Conservation (phyloP, 2,888 invertebrate genomes). For the Polymixis flavicincta region DNA sequence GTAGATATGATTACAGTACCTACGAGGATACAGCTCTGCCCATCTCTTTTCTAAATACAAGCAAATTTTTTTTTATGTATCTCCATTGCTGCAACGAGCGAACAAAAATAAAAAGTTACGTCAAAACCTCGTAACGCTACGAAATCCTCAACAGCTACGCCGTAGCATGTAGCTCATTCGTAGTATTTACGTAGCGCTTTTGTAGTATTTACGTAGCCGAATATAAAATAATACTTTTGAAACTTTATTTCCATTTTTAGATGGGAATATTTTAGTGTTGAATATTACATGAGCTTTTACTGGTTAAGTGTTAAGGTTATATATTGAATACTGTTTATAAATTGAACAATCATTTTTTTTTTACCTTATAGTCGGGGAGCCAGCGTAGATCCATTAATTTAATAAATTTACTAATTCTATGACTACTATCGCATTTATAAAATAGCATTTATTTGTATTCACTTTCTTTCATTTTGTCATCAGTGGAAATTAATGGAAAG, state of each 20-base stretch:
- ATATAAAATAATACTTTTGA: conserved; percentile 60
- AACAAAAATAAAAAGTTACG: conserved; percentile 40
- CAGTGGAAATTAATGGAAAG: too few species aligned
- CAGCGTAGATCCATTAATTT: neutral
- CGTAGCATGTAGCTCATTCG: conserved; percentile 61
- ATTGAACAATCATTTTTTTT: too few species aligned
- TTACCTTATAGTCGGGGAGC: neutral
- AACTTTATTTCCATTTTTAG: conserved; percentile 46
- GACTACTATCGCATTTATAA: too few species aligned
- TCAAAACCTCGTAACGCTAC: conserved; percentile 58
- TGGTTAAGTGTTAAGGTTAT: neutral
- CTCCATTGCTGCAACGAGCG: neutral
- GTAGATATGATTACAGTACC: neutral
- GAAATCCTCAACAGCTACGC: conserved; percentile 56
- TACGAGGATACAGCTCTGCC: neutral
- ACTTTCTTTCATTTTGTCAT: too few species aligned
- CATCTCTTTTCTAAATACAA: neutral
- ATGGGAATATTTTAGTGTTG: neutral
- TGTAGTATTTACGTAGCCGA: conserved; percentile 55
- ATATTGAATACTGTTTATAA: neutral
- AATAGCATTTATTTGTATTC: too few species aligned
- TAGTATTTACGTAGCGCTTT: conserved; percentile 61
- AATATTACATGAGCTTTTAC: neutral
- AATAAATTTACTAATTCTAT: too few species aligned
- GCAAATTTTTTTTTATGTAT: neutral